These are phyloP conservation scores for Venusia cambrica DNA, from an alignment of 2,888 invertebrate genomes.

Conservation along the genomic window DNA sequence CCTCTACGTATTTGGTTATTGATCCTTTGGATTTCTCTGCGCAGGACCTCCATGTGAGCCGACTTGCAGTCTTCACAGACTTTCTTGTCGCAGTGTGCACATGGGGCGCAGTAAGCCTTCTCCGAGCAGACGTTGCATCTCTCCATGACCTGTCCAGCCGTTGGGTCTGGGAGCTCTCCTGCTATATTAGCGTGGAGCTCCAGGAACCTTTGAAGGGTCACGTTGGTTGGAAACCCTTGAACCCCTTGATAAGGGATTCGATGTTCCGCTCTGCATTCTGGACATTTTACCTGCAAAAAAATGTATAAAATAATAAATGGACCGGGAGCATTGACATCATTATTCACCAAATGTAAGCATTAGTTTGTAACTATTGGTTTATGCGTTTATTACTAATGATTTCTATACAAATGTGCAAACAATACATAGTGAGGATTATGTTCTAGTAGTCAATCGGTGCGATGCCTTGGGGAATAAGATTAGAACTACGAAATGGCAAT, in stretches of 20 bases:
- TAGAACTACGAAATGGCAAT: too few relatives aligned
- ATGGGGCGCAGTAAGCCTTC: constrained; percentile 92
- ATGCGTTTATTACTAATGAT: too few relatives aligned
- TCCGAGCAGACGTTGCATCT: constrained; percentile 96
- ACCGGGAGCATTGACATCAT: too few relatives aligned
- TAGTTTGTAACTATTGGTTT: too few relatives aligned
- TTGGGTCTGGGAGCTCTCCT: constrained; percentile 94
- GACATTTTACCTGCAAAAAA: constrained; percentile 92
- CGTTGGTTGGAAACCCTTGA: constrained; percentile 97
- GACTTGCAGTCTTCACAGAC: constrained; percentile 98
- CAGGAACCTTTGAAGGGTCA: constrained; percentile 95
- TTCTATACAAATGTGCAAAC: too few relatives aligned
- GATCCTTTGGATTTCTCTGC: constrained; percentile 93
- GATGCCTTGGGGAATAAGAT: too few relatives aligned
- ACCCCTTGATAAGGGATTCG: constrained; percentile 97
- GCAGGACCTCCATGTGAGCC: constrained; percentile 96
- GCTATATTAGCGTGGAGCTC: constrained; percentile 96
- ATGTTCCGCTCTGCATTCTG: constrained; percentile 98
- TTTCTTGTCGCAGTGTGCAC: constrained; percentile 98
- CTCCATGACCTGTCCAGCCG: constrained; percentile 95
- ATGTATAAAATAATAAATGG: constrained; percentile 1
- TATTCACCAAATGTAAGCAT: neutral
- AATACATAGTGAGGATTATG: too few relatives aligned
- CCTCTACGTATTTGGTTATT: constrained; percentile 95
- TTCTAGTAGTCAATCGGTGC: too few relatives aligned